Evolutionary conservation across 1,140 invertebrate genomes (phyloP), one percentile per base, ranked within the genome.

Genomic region (Cyrtorhinus lividipennis): DNA sequence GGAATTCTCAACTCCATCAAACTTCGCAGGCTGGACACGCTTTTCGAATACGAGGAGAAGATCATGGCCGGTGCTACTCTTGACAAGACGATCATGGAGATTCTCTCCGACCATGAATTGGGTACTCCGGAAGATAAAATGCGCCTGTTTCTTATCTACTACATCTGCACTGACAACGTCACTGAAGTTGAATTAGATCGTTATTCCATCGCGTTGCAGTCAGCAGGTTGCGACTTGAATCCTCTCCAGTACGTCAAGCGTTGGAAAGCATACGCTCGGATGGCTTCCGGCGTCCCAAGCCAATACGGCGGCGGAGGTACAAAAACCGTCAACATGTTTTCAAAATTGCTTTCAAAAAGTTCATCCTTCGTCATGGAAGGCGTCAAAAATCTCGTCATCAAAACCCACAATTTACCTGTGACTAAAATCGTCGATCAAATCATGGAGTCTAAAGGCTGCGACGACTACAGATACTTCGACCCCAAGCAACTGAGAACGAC

Each of bases 361-460:
- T 98, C 94, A 1, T 93, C 92, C 56, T 97, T 98, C 77, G 93
- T 98, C 0, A 99, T 99, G 95, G 96, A 99, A 77, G 96, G 96
- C 38, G 96, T 99, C 0, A 98, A 99, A 75, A 99, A 99, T 81
- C 81, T 99, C 64, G 95, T 98, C 27, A 89, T 98, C 5, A 99
- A 99, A 73, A 86, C 89, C 78, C 94, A 98, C 78, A 93, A 92
- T 79, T 76, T 95, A 30, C 92, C 92, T 1, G 83, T 95, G 0
- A 96, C 92, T 1, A 84, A 88, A 75, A 90, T 97, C 66, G 87
- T 93, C 1, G 92, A 95, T 70, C 86, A 92, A 68, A 75, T 95
- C 26, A 92, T 95, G 80, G 91, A 95, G 68, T 80, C 81, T 48
- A 79, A 79, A 61, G 88, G 92, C 70, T 82, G 83, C 24, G 90